Evolutionary conservation across 2,888 invertebrate species (phyloP).

Genomic region (Zygaena filipendulae): DNA sequence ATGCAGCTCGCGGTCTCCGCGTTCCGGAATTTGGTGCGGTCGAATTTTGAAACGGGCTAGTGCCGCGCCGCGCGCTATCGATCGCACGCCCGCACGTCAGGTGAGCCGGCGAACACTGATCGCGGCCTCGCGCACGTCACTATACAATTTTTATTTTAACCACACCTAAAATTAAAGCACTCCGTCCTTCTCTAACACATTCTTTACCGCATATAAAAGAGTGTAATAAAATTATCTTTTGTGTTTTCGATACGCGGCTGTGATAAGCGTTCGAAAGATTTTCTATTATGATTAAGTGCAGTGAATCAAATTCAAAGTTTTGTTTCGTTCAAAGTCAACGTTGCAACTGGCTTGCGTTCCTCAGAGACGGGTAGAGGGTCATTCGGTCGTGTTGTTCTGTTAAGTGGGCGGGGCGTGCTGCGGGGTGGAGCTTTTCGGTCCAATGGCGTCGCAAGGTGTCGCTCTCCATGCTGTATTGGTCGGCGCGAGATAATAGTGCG

Average conservation of each 20-base stretch:
- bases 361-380: constrained; percentile 36
- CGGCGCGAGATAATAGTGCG: constrained; percentile 55
- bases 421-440: constrained; percentile 27
- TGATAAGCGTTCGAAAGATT: constrained; percentile 22
- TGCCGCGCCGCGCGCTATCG: constrained; percentile 32
- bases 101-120: constrained; percentile 50
- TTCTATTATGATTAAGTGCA: background rate
- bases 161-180: constrained; percentile 40
- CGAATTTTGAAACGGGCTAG: constrained; percentile 32
- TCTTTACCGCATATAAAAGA: constrained; percentile 25
- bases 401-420: constrained; percentile 53
- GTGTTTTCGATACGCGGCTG: constrained; percentile 37
- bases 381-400: constrained; percentile 34
- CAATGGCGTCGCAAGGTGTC: constrained; percentile 29
- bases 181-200: constrained; percentile 37
- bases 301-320: no score
- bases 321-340: no score
- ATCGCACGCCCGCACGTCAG: constrained; percentile 51
- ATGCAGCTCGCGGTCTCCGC: constrained; percentile 21
- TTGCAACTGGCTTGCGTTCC: constrained; percentile 34
- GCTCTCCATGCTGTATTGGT: constrained; percentile 44
- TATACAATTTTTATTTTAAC: constrained; percentile 39
- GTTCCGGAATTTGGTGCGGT: constrained; percentile 31
- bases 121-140: constrained; percentile 26
- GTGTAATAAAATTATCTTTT: constrained; percentile 33